phyloP scores from a whole-genome alignment of 2,888 invertebrate species.

The Timandra comae region DNA sequence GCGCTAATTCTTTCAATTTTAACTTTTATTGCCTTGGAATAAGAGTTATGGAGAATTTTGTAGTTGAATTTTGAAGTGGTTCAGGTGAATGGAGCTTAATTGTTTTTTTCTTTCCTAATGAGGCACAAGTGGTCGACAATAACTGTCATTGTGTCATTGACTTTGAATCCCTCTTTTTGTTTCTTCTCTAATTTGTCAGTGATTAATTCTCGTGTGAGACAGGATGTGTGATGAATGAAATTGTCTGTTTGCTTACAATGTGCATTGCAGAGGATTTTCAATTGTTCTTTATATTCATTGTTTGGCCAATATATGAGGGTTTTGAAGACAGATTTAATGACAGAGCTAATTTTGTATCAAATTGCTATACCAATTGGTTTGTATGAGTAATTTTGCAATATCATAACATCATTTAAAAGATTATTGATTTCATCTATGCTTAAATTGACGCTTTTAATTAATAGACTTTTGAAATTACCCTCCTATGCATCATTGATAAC shows the following conservation, averaged over 20 bases:
- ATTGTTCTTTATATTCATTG: too few relatives aligned
- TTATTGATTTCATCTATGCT: too few relatives aligned
- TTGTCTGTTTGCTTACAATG: neutral
- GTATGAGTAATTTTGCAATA: too few relatives aligned
- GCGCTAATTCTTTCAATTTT: conserved; percentile 20
- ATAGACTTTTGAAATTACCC: too few relatives aligned
- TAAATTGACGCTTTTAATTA: too few relatives aligned
- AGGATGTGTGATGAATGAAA: conserved; percentile 29
- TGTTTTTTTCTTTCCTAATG: conserved; percentile 69
- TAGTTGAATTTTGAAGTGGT: conserved; percentile 25
- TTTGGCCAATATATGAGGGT: too few relatives aligned
- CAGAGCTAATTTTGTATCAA: too few relatives aligned
- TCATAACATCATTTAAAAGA: too few relatives aligned
- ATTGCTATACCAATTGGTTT: too few relatives aligned
- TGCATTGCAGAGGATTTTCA: too few relatives aligned
- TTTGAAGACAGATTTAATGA: too few relatives aligned
- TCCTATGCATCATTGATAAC: too few relatives aligned
- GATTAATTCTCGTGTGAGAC: conserved; percentile 41
- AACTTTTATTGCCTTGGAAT: conserved; percentile 24
- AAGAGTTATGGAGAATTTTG: conserved; percentile 18
- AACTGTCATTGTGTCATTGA: conserved; percentile 61
- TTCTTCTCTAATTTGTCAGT: conserved; percentile 56
- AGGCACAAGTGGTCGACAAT: conserved; percentile 70
- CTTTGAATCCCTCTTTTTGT: conserved; percentile 44
- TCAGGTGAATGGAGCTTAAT: conserved; percentile 51